These are phyloP conservation scores for Euura saliciscinereae DNA, from an alignment of 1,140 invertebrate genomes.

Conservation along the genomic window DNA sequence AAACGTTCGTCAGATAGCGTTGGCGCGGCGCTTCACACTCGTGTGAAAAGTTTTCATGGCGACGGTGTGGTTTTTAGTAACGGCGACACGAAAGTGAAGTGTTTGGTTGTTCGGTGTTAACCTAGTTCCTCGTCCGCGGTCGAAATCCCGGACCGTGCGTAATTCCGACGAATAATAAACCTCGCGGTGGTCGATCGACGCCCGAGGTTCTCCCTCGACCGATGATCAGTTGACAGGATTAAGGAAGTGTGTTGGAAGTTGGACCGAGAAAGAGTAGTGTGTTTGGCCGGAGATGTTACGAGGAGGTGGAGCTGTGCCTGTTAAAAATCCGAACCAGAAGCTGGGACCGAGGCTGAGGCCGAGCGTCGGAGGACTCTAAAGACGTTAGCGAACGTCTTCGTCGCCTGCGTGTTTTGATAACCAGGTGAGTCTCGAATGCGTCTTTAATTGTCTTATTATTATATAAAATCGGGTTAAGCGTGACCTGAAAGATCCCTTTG, in stretches of 20 bases:
- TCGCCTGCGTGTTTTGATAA: neutral
- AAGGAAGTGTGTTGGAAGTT: neutral
- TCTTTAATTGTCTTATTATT: too few species aligned
- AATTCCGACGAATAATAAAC: neutral
- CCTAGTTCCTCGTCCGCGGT: too few species aligned
- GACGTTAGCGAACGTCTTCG: neutral
- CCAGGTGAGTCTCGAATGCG: neutral
- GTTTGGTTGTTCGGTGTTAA: neutral
- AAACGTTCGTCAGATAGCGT: neutral
- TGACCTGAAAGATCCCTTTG: too few species aligned
- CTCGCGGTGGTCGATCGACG: neutral
- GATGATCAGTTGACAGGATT: slow-evolving; percentile 5
- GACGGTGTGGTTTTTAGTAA: slow-evolving; percentile 4
- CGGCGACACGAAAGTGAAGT: neutral
- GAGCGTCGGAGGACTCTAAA: neutral
- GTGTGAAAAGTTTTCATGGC: slow-evolving; percentile 14
- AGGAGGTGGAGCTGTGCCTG: neutral
- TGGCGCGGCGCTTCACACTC: neutral
- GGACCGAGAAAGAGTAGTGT: neutral
- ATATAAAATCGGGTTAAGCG: too few species aligned
- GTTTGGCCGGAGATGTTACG: neutral
- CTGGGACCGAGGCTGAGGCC: neutral
- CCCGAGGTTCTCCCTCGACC: neutral
- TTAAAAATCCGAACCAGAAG: neutral
- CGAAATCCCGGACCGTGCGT: neutral